Percentiles rank a stretch among this genome's conserved stretches.
These are phyloP conservation scores for Lasius platythorax DNA, from an alignment of 2,888 invertebrate genomes.

Conservation along the genomic window DNA sequence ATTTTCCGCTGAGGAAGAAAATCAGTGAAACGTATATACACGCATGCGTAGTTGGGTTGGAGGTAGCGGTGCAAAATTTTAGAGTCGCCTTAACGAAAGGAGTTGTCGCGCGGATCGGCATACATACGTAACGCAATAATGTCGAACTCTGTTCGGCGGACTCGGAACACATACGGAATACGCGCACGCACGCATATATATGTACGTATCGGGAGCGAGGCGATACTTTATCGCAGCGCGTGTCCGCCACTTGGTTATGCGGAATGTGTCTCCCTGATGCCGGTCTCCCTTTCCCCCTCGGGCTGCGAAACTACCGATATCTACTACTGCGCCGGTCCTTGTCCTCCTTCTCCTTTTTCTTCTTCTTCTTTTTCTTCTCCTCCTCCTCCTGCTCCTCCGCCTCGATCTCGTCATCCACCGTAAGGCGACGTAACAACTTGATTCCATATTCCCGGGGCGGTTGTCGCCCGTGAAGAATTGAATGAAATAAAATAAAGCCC, in stretches of 20 bases:
- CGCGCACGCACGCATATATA: background rate
- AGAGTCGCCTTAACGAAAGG: constrained; percentile 42
- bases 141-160: constrained; percentile 19
- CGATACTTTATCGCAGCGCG: constrained; percentile 74
- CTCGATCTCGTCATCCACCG: constrained; percentile 49
- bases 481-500: constrained; percentile 83
- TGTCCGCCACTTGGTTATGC: constrained; percentile 71
- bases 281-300: constrained; percentile 67
- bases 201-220: constrained; percentile 67
- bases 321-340: constrained; percentile 35
- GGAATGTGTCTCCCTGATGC: constrained; percentile 63
- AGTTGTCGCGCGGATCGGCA: constrained; percentile 50
- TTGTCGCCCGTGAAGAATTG: constrained; percentile 83
- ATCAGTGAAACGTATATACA: constrained; percentile 14
- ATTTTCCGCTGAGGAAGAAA: background rate
- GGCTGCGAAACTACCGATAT: constrained; percentile 75
- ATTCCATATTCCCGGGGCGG: constrained; percentile 83
- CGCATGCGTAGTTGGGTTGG: too few species aligned
- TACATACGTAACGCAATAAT: constrained; percentile 59
- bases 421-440: constrained; percentile 80
- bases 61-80: constrained; percentile 16
- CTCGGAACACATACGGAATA: constrained; percentile 24
- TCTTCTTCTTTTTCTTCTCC: too few species aligned
- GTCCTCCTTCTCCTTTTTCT: background rate
- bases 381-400: background rate